Percentiles rank a stretch among this genome's conserved stretches.
Evolutionary conservation across 2,113 vertebrate species (phyloP).

Genomic region (Eubucco bourcierii): DNA sequence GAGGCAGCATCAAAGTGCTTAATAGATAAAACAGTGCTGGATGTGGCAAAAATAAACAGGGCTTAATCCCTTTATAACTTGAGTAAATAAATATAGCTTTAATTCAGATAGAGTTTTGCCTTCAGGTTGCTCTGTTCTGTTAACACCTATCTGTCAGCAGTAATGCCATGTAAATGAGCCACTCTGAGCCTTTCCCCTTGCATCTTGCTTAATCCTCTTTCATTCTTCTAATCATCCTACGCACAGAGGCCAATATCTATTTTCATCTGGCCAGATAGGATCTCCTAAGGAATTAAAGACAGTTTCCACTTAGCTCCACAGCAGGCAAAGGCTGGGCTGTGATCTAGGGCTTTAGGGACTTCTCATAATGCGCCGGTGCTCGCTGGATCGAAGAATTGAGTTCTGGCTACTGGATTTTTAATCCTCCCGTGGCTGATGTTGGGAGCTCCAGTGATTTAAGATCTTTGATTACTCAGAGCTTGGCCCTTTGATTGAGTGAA

Average conservation of each 20-base stretch:
- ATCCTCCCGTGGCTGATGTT: conserved; percentile 94
- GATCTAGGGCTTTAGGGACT: conserved; percentile 96
- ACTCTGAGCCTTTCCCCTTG: conserved; percentile 73
- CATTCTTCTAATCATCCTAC: conserved; percentile 96
- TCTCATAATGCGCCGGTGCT: conserved; percentile 90
- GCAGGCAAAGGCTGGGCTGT: conserved; percentile 86
- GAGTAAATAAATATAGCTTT: conserved; percentile 83
- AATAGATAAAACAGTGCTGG: conserved; percentile 75
- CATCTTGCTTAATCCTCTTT: conserved; percentile 90
- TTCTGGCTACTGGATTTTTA: conserved; percentile 99
- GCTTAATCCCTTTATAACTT: conserved; percentile 81
- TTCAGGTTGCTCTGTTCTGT: conserved; percentile 73
- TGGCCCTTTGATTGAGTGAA: conserved; percentile 95
- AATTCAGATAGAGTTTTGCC: conserved; percentile 79
- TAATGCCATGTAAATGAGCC: conserved; percentile 87
- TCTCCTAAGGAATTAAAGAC: conserved; percentile 97
- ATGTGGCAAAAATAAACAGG: conserved; percentile 79
- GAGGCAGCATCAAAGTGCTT: conserved; percentile 71
- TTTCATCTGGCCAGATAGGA: conserved; percentile 97
- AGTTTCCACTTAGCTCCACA: conserved; percentile 83
- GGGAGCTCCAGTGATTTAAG: conserved; percentile 96
- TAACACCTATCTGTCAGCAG: conserved; percentile 78
- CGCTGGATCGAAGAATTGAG: conserved; percentile 91
- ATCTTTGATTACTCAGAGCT: conserved; percentile 96
- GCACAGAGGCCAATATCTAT: conserved; percentile 95